A percentile compares a stretch with the other conserved stretches of the same genome.
phyloP scores from a whole-genome alignment of 2,797 vertebrate genomes.

The Halcyon smyrnensis region DNA sequence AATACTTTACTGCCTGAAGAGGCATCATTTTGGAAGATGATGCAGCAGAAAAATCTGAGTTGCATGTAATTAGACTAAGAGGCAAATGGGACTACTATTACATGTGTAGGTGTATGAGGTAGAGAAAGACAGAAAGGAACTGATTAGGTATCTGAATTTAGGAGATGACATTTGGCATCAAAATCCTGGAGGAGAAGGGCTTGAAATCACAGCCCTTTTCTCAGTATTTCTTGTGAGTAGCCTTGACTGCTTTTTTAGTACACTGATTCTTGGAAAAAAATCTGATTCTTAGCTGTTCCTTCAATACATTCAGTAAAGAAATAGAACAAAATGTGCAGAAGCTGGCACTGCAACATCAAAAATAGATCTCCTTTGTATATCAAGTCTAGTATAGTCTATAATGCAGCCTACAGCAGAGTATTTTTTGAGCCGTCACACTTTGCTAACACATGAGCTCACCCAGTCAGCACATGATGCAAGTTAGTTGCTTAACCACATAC shows the following conservation, averaged over 20 bases:
- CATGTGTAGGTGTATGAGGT: neutral
- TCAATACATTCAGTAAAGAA: neutral
- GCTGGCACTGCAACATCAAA: neutral
- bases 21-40: neutral
- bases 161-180: neutral
- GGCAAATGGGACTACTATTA: neutral
- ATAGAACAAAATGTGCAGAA: neutral
- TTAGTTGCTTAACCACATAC: neutral
- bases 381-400: neutral
- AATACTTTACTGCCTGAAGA: neutral
- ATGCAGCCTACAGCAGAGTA: neutral
- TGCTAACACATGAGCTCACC: neutral
- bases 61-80: neutral
- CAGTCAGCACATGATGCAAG: neutral
- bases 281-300: neutral
- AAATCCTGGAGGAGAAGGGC: neutral
- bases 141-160: neutral
- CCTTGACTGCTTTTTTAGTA: neutral
- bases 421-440: neutral
- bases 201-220: neutral
- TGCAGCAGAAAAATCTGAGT: neutral
- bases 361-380: neutral
- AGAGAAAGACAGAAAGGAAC: neutral
- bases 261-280: neutral
- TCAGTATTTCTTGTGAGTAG: neutral